phyloP scores from a whole-genome alignment of 1,140 invertebrate species.

The Orchestia grillus region DNA sequence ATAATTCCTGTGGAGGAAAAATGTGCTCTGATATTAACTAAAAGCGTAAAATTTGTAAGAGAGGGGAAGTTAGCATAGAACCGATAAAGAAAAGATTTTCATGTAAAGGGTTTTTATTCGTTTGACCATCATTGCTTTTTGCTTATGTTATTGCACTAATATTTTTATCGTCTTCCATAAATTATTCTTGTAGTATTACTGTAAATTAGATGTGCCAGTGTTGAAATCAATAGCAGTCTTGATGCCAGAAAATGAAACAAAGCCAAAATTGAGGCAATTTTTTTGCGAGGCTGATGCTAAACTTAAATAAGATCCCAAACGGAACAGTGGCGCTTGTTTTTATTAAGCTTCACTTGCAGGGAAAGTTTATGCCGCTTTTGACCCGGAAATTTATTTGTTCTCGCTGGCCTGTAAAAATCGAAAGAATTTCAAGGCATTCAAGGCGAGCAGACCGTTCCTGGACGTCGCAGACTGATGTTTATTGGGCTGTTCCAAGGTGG shows the following conservation, averaged over 20 bases:
- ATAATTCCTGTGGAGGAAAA: no score
- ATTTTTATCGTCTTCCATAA: neutral
- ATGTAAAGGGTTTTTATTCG: no score
- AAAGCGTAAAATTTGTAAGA: no score
- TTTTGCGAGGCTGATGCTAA: neutral
- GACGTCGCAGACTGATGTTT: slow-evolving; percentile 2
- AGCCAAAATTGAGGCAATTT: neutral
- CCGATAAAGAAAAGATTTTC: no score
- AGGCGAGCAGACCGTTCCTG: neutral
- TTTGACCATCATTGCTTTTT: no score
- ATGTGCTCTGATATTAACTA: no score
- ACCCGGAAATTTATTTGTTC: neutral
- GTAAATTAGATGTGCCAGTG: neutral
- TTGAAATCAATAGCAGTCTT: neutral
- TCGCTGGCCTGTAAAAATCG: neutral
- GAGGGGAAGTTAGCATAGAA: no score
- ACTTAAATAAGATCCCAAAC: neutral
- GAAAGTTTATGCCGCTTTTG: neutral
- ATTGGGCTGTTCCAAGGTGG: slow-evolving; percentile 23
- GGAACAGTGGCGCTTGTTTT: neutral
- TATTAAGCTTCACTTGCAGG: neutral
- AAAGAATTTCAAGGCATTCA: slow-evolving; percentile 6
- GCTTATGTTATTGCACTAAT: neutral
- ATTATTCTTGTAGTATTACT: neutral
- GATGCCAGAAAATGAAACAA: neutral